Evolutionary conservation across 1,140 invertebrate species (phyloP), one percentile per base, ranked within the genome.

Genomic region (Lethrus apterus): DNA sequence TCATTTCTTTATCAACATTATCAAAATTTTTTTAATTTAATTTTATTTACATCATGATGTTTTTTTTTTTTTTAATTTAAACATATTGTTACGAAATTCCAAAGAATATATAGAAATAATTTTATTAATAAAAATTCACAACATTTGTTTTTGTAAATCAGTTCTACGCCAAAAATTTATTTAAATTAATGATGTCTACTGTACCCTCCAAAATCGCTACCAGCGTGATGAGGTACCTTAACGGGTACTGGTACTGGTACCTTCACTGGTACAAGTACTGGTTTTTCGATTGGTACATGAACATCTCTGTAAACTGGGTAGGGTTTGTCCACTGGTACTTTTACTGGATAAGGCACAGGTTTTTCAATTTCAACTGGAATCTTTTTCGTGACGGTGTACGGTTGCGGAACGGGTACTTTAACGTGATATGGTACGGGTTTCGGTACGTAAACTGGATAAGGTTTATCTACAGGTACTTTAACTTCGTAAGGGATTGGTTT

Each of bases 401-500:
- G 84, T 58, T 84, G 80, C 10, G 83, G 83, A n/a, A 86, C 78
- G 11, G 78, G 81, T 2, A 86, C 79, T 64, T 85, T 85, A 2
- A 87, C 73, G 17, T 72, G 81, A 34, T 81, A 80, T 17, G 83
- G 82, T 56, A 86, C 84, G 2, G 81, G 84, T 57, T 85, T 86
- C 52, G 81, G 80, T 34, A 86, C 81, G 54, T 79, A 74, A 24
- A 87, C 83, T 42, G 84, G 84, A 70, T 87, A 86, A 9, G 84
- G 84, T 59, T 69, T 84, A 63, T 84, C 79, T 2, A 85, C 77
- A 21, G 80, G 82, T 24, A 79, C 73, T 66, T 85, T 85, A 8
- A 86, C 82, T 68, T 82, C 79, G 53, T 85, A 84, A 8, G 83
- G 84, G 33, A 84, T 78, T 36, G 77, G 83, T 59, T 86, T 86